Conservation (phyloP, 2,113 vertebrate species). For the Scortum barcoo region DNA sequence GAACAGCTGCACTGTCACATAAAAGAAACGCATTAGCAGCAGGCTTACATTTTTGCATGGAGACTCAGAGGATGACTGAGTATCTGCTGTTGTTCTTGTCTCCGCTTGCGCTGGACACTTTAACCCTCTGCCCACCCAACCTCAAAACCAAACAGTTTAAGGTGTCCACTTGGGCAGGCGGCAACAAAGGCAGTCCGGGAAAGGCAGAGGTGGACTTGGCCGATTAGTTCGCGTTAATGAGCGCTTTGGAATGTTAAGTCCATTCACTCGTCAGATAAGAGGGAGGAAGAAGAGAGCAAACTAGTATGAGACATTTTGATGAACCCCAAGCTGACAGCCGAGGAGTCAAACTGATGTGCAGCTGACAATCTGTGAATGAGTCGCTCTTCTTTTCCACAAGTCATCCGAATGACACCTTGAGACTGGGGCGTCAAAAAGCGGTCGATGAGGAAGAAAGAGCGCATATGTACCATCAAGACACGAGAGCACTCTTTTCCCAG, state of each 20-base stretch:
- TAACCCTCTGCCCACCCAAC: slow-evolving; percentile 54
- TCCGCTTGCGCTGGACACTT: slow-evolving; percentile 11
- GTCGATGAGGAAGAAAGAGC: slow-evolving; percentile 2
- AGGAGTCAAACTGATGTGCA: slow-evolving; percentile 38
- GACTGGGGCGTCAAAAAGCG: neutral
- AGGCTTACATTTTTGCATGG: slow-evolving; percentile 28
- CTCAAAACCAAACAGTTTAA: slow-evolving; percentile 62
- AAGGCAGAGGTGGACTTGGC: slow-evolving; percentile 45
- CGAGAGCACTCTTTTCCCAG: slow-evolving; percentile 22
- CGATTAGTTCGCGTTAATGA: slow-evolving; percentile 71
- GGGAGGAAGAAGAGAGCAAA: slow-evolving; percentile 29
- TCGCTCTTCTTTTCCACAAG: slow-evolving; percentile 15
- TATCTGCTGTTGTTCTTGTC: slow-evolving; percentile 46
- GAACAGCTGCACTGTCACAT: slow-evolving; percentile 30
- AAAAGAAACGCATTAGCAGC: slow-evolving; percentile 30
- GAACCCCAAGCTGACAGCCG: slow-evolving; percentile 40
- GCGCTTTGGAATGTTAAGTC: slow-evolving; percentile 72
- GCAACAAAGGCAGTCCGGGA: slow-evolving; percentile 66
- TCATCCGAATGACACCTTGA: slow-evolving; percentile 9
- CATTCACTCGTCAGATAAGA: slow-evolving; percentile 52
- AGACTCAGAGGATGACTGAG: slow-evolving; percentile 46
- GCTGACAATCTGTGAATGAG: slow-evolving; percentile 54
- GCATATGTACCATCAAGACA: slow-evolving; percentile 16
- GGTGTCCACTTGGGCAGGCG: slow-evolving; percentile 53
- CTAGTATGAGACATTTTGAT: slow-evolving; percentile 36